Conservation (phyloP, 2,113 vertebrate species). For the Podocnemis expansa region DNA sequence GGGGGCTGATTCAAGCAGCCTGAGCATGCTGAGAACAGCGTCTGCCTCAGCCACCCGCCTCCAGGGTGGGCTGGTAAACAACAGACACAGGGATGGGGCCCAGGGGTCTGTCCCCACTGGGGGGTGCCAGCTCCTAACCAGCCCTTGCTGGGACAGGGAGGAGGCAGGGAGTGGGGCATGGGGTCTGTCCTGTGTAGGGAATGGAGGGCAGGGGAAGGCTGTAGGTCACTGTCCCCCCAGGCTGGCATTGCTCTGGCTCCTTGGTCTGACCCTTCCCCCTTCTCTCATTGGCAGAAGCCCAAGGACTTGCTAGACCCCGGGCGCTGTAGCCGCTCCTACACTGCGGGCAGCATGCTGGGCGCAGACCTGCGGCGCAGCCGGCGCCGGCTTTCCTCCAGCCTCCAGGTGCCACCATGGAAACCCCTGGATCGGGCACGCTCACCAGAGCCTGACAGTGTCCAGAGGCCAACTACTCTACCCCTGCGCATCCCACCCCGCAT, state of each 20-base stretch:
- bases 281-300: constrained; percentile 61
- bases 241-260: not conserved
- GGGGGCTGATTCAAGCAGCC: not conserved
- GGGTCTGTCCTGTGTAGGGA: not conserved
- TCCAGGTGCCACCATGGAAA: constrained; percentile 84
- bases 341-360: constrained; percentile 80
- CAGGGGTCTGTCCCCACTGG: too few relatives aligned
- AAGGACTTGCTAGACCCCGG: constrained; percentile 75
- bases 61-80: not conserved
- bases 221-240: not conserved
- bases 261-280: not conserved
- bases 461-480: constrained; percentile 83
- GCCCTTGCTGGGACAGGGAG: not conserved
- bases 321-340: constrained; percentile 80
- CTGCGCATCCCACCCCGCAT: constrained; percentile 84
- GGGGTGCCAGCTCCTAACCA: too few relatives aligned
- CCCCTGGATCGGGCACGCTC: constrained; percentile 78
- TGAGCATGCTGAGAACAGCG: not conserved
- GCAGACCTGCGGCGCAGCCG: constrained; percentile 78
- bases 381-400: constrained; percentile 81
- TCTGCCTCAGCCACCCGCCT: not conserved
- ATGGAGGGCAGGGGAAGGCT: not conserved
- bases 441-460: constrained; percentile 72
- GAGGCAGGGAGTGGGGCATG: not conserved
- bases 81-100: not conserved